phyloP scores from a whole-genome alignment of 1,140 invertebrate species.

The Trachymyrmex septentrionalis region DNA sequence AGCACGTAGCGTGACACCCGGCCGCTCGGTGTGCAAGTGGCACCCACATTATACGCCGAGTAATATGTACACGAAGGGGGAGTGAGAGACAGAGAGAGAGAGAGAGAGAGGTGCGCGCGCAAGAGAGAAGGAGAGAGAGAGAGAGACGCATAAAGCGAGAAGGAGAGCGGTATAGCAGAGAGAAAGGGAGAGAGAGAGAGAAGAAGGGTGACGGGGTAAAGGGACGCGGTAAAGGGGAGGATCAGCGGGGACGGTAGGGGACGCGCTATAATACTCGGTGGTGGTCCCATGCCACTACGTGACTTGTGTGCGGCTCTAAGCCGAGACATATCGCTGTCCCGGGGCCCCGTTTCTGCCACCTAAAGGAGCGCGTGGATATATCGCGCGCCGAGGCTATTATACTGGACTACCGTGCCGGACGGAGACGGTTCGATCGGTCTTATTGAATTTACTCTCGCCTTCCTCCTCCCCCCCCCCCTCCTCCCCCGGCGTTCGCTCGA shows the following conservation, averaged over 20 bases:
- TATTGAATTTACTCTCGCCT: slow-evolving; percentile 66
- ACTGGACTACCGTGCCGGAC: slow-evolving; percentile 60
- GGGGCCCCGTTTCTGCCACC: slow-evolving; percentile 73
- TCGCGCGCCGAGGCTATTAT: slow-evolving; percentile 73
- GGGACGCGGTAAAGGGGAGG: slow-evolving; percentile 22
- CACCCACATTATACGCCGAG: slow-evolving; percentile 81
- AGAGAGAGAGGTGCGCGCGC: neutral
- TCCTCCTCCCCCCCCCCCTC: too few species aligned
- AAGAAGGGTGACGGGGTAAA: slow-evolving; percentile 16
- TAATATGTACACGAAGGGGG: slow-evolving; percentile 76
- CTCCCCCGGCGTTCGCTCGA: neutral
- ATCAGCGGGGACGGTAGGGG: slow-evolving; percentile 59
- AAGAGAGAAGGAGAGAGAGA: neutral
- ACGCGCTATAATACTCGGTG: slow-evolving; percentile 81
- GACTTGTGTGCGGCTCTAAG: slow-evolving; percentile 79
- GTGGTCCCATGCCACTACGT: slow-evolving; percentile 81
- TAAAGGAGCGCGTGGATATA: slow-evolving; percentile 75
- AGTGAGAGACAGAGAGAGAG: slow-evolving; percentile 20
- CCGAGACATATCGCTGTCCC: slow-evolving; percentile 68
- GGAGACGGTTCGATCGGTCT: slow-evolving; percentile 72
- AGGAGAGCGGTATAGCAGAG: slow-evolving; percentile 14
- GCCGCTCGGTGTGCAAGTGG: slow-evolving; percentile 73
- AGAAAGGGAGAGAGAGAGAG: slow-evolving; percentile 10
- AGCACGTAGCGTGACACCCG: slow-evolving; percentile 86
- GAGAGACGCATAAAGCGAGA: neutral